Percentiles rank a stretch among this genome's conserved stretches.
Conservation (phyloP, 1,140 invertebrate genomes). For the Drosophila suzukii region DNA sequence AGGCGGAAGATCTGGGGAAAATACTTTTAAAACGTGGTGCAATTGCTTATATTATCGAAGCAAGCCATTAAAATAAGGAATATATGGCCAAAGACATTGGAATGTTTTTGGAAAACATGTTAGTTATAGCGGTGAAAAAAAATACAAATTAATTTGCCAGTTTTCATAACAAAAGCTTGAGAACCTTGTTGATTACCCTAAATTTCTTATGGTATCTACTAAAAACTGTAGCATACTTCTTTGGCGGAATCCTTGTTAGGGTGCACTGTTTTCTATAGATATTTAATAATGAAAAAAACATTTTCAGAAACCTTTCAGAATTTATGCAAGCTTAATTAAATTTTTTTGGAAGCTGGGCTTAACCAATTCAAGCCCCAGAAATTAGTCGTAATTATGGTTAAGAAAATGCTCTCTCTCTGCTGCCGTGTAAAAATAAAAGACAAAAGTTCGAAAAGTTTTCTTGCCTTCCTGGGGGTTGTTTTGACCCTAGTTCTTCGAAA, state of each 20-base stretch:
- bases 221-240: background rate
- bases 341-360: background rate
- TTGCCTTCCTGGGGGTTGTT: constrained; percentile 9
- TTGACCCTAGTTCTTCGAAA: background rate
- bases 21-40: constrained; percentile 20
- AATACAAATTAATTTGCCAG: background rate
- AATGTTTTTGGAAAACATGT: background rate
- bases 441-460: constrained; percentile 44
- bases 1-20: constrained; percentile 3
- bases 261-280: too few relatives aligned
- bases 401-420: constrained; percentile 5
- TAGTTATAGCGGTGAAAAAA: background rate
- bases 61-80: constrained; percentile 20
- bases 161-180: too few relatives aligned
- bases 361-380: constrained; percentile 4
- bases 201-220: background rate
- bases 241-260: background rate
- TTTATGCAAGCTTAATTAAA: background rate
- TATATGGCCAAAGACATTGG: constrained; percentile 4
- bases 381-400: constrained; percentile 40
- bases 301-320: background rate
- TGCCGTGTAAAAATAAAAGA: constrained; percentile 19
- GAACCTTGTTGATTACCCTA: too few relatives aligned
- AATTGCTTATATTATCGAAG: constrained; percentile 9
- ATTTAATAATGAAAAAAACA: too few relatives aligned